Evolutionary conservation across 1,140 invertebrate genomes (phyloP), one percentile per base, ranked within the genome.

Genomic region (Gonatopus flavifemur): DNA sequence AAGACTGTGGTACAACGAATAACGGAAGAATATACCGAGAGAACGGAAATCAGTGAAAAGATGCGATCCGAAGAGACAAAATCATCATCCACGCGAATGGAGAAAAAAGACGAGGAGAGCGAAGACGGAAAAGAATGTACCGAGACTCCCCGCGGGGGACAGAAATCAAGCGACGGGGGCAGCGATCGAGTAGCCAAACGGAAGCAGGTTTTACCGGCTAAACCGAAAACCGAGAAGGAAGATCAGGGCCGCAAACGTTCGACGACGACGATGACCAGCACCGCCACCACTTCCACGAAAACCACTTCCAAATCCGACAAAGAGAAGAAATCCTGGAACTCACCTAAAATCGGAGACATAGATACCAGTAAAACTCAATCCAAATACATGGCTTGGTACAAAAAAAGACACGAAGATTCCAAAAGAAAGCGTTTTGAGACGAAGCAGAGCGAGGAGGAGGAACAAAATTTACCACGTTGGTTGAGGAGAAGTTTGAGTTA

Each of bases 331-430:
- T 43, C 37, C 6, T 16, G 39, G 25, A 60, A 45, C 20, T 32
- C 49, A 5, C 32, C 32, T 16, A 60, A 52, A 58, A 52, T 25
- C 6, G 35, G 63, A 21, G 45, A 59, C 25, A 39, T 49, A 21
- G 39, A 52, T 24, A 25, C 31, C 7, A 57, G 55, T 9, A 65
- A 71, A 40, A 51, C 68, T 15, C 72, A 68, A 49, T 78, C 80
- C 9, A 69, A 81, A 15, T 82, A 82, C 46, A 82, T 83, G 81
- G 77, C 77, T 3, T 82, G 81, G 81, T 82, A 82, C 54, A 78
- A 80, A 18, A 66, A 72, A 6, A 76, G 72, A 3, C 57, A 69
- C 1, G 61, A 70, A 31, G 66, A 52, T 6, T 18, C n/a, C 4
- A 18, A 36, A 12, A 44, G 47, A n/a, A n/a, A n/a, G n/a, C n/a